Percentiles rank a stretch among this genome's conserved stretches.
These are phyloP conservation scores for Sipha maydis DNA, from an alignment of 2,888 invertebrate genomes.

Conservation along the genomic window DNA sequence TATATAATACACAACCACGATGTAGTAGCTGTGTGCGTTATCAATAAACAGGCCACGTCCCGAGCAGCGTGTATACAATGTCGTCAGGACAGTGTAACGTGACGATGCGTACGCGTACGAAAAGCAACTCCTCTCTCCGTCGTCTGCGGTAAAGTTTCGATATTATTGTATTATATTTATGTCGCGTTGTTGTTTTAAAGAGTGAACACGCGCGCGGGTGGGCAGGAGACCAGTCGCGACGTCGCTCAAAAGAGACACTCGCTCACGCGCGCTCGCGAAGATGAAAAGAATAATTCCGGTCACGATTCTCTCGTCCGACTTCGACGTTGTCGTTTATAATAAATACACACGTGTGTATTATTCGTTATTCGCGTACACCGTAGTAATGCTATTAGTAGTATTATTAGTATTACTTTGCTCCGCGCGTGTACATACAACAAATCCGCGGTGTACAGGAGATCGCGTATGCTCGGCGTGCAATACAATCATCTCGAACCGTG, in stretches of 20 bases:
- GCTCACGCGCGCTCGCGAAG: not conserved
- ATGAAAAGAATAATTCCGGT: slow-evolving; percentile 61
- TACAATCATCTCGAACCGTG: slow-evolving; percentile 40
- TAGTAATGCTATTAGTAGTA: slow-evolving; percentile 20
- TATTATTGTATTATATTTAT: slow-evolving; percentile 24
- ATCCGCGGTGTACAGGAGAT: not conserved
- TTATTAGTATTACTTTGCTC: not conserved
- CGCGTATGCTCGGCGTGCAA: not conserved
- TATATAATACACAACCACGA: too few species aligned
- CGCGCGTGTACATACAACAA: not conserved
- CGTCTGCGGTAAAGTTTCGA: slow-evolving; percentile 44
- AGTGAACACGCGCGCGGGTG: not conserved
- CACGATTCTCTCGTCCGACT: slow-evolving; percentile 40
- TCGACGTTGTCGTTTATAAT: not conserved
- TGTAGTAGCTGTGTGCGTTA: not conserved
- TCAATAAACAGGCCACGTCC: slow-evolving; percentile 39
- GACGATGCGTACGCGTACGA: not conserved
- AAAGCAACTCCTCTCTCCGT: not conserved
- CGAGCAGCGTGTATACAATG: not conserved
- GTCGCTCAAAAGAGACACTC: slow-evolving; percentile 1
- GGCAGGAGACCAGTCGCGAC: not conserved
- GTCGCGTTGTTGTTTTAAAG: slow-evolving; percentile 52
- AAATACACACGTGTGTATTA: not conserved
- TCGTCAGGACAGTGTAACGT: not conserved
- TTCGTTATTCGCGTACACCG: slow-evolving; percentile 39